Percentiles rank a stretch among this genome's conserved stretches.
phyloP scores from a whole-genome alignment of 1,140 invertebrate genomes.

The Tetramorium alpestre region DNA sequence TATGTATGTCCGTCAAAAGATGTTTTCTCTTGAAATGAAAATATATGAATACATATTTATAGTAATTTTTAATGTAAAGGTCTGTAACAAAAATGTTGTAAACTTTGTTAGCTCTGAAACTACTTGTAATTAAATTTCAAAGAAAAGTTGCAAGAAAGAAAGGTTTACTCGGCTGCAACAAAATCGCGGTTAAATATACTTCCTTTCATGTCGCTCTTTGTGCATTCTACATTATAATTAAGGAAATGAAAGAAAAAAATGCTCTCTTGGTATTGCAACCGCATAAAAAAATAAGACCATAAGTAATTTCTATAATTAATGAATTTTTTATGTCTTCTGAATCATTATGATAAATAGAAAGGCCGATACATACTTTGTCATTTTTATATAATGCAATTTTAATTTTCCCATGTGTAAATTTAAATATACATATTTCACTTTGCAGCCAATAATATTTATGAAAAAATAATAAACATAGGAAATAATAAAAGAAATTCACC shows the following conservation, averaged over 20 bases:
- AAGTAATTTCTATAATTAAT: neutral
- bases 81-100: neutral
- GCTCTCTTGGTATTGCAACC: neutral
- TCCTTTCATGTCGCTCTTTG: constrained; percentile 22
- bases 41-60: neutral
- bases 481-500: neutral
- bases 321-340: neutral
- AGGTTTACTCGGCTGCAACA: neutral
- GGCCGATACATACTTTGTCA: neutral
- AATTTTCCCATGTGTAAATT: neutral
- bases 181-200: constrained; percentile 12
- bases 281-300: neutral
- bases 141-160: constrained; percentile 34
- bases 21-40: neutral
- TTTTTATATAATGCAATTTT: neutral
- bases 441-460: neutral
- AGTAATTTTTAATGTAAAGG: constrained; percentile 10
- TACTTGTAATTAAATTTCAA: constrained; percentile 55
- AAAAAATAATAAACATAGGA: neutral
- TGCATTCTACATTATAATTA: constrained; percentile 36
- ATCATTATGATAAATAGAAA: neutral
- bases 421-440: neutral
- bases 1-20: neutral
- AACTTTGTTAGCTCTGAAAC: constrained; percentile 38
- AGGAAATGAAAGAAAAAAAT: constrained; percentile 26